A percentile compares a stretch with the other conserved stretches of the same genome.
Evolutionary conservation across 2,797 vertebrate genomes (phyloP).

Genomic region (Sphenodon punctatus): DNA sequence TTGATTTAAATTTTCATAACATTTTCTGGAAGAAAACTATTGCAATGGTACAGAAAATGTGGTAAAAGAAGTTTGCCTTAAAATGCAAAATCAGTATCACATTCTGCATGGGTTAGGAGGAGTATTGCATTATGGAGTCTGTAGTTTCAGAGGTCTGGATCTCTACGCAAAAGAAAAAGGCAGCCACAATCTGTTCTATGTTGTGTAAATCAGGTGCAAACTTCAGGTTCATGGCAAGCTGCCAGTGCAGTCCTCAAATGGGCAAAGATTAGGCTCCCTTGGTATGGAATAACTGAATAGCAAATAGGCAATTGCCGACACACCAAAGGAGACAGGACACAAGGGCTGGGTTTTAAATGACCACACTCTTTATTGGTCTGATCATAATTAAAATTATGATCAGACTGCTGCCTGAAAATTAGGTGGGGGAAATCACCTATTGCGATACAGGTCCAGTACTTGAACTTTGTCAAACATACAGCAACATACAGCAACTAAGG

Average conservation of each 20-base stretch:
- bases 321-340: no score
- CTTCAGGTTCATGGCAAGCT: neutral
- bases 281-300: neutral
- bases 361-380: no score
- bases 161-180: neutral
- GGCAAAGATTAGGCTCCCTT: constrained; percentile 18
- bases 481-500: no score
- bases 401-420: no score
- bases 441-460: no score
- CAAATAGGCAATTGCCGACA: neutral
- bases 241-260: neutral
- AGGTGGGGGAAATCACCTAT: no score
- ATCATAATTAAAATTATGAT: no score
- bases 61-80: neutral
- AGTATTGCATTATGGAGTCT: neutral
- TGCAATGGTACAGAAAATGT: neutral
- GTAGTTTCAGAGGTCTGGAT: neutral
- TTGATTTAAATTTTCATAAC: neutral
- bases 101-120: neutral
- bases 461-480: no score
- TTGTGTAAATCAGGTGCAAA: neutral
- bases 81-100: neutral
- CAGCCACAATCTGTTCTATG: neutral
- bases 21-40: neutral
- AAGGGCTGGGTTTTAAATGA: no score